A percentile compares a stretch with the other conserved stretches of the same genome.
Conservation (phyloP, 2,113 vertebrate species). For the Indicator maculatus region DNA sequence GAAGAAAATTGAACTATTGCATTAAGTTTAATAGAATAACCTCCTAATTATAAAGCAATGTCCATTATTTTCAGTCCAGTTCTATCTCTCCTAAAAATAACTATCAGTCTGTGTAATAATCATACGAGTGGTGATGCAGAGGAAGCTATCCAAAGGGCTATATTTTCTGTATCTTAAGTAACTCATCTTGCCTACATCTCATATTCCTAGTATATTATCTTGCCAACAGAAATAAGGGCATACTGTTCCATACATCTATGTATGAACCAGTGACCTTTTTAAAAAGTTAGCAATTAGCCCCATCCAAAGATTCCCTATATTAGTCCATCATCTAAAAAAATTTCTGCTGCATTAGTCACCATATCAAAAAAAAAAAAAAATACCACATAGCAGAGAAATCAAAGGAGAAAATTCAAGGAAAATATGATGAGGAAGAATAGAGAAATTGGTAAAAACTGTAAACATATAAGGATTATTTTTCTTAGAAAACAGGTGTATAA, state of each 20-base stretch:
- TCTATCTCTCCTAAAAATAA: not conserved
- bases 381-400: not conserved
- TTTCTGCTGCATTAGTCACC: not conserved
- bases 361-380: not conserved
- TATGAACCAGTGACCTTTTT: not conserved
- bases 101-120: not conserved
- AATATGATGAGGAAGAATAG: not conserved
- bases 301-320: not conserved
- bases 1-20: not conserved
- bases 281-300: not conserved
- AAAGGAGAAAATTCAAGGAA: not conserved
- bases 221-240: not conserved
- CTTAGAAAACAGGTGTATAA: not conserved
- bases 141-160: not conserved
- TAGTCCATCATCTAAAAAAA: not conserved
- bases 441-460: not conserved
- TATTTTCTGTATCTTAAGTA: not conserved
- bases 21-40: not conserved
- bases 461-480: not conserved
- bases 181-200: not conserved
- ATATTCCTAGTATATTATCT: not conserved
- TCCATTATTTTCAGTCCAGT: not conserved
- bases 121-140: not conserved
- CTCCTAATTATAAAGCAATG: constrained; percentile 1
- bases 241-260: not conserved